These are phyloP conservation scores for Acleris literana DNA, from an alignment of 2,888 invertebrate species.

Conservation along the genomic window DNA sequence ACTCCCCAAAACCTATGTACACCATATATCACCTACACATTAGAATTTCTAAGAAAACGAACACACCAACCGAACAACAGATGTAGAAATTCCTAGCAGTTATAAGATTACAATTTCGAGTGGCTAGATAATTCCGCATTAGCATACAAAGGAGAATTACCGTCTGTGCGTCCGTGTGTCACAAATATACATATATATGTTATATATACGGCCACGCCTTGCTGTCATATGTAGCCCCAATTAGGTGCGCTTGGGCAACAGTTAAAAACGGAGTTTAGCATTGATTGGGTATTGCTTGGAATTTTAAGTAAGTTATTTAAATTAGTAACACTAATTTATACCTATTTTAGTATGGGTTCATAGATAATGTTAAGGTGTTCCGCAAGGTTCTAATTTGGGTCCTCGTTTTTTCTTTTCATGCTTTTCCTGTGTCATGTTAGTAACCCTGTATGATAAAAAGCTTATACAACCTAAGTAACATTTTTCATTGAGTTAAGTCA, in stretches of 20 bases:
- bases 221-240: constrained; percentile 80
- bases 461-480: no score
- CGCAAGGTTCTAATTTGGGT: no score
- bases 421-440: no score
- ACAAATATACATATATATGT: constrained; percentile 59
- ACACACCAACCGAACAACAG: constrained; percentile 62
- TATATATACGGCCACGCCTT: constrained; percentile 75
- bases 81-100: constrained; percentile 82
- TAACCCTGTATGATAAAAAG: no score
- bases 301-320: not conserved
- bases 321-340: not conserved
- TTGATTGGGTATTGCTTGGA: constrained; percentile 4
- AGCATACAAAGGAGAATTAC: constrained; percentile 83
- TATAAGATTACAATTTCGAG: constrained; percentile 81
- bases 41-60: constrained; percentile 21
- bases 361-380: no score
- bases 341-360: no score
- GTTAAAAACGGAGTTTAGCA: constrained; percentile 23
- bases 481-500: no score
- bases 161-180: constrained; percentile 76
- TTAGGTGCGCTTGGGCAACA: constrained; percentile 55
- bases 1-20: no score
- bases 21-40: not conserved
- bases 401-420: no score
- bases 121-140: constrained; percentile 82